Evolutionary conservation across 2,797 vertebrate species (phyloP).

Genomic region (Eremophila alpestris): DNA sequence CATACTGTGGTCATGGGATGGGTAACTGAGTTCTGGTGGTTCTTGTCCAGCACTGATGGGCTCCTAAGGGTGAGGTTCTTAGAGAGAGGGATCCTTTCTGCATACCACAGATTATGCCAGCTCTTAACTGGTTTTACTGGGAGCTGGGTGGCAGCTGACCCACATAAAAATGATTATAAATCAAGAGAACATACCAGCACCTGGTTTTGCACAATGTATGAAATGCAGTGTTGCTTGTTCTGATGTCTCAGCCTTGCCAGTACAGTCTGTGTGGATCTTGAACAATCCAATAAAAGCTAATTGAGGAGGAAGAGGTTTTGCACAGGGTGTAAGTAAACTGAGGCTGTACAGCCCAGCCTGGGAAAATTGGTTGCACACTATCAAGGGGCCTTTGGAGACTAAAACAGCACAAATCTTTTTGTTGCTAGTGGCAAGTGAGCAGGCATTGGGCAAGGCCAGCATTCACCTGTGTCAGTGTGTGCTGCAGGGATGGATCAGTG

Average conservation of each 20-base stretch:
- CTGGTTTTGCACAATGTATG: not conserved
- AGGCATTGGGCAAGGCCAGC: not conserved
- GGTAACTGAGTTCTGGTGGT: not conserved
- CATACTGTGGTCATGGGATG: accelerated
- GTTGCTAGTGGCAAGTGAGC: not conserved
- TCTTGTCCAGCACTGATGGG: not conserved
- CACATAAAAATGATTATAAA: not conserved
- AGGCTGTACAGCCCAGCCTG: not conserved
- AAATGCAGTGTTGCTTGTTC: not conserved
- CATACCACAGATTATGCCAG: not conserved
- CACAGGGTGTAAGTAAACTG: not conserved
- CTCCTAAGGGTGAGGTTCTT: not conserved
- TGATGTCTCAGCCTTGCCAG: not conserved
- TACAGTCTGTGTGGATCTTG: not conserved
- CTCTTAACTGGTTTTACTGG: conserved; percentile 6
- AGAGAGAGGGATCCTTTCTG: not conserved
- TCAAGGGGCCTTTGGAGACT: not conserved
- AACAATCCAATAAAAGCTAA: not conserved
- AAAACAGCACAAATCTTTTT: not conserved
- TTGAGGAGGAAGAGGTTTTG: not conserved
- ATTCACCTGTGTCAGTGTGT: not conserved
- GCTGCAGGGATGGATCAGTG: not conserved
- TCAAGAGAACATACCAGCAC: not conserved
- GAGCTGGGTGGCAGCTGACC: not conserved
- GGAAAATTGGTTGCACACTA: not conserved